Conservation (phyloP, 2,113 vertebrate genomes). For the Alosa alosa region DNA sequence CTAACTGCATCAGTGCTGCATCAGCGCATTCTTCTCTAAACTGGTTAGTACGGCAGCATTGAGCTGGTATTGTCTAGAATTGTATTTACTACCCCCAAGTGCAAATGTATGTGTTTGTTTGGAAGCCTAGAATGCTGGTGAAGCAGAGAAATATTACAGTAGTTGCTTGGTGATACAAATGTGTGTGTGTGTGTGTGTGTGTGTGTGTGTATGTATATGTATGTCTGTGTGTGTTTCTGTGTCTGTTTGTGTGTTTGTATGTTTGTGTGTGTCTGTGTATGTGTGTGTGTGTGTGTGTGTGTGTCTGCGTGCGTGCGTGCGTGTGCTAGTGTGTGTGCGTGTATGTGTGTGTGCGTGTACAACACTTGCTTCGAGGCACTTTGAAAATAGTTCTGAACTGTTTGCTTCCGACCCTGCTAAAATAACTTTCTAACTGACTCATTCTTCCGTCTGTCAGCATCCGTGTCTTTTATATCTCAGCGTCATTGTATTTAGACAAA, state of each 20-base stretch:
- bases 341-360: too few species aligned
- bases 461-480: not conserved
- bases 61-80: not conserved
- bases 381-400: not conserved
- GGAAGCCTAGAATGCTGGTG: not conserved
- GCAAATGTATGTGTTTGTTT: too few species aligned
- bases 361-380: not conserved
- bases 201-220: not conserved
- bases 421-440: not conserved
- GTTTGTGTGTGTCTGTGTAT: too few species aligned
- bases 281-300: too few species aligned
- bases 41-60: not conserved
- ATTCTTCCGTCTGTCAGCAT: not conserved
- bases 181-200: too few species aligned
- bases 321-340: too few species aligned
- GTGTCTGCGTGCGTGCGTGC: not conserved
- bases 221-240: not conserved
- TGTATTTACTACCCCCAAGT: not conserved
- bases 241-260: not conserved
- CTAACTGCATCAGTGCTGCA: not conserved
- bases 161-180: not conserved
- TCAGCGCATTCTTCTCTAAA: not conserved
- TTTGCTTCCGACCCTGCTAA: not conserved
- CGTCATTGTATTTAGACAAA: not conserved
- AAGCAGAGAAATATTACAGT: not conserved